Evolutionary conservation across 2,113 vertebrate genomes (phyloP).

Genomic region (Petaurus breviceps): DNA sequence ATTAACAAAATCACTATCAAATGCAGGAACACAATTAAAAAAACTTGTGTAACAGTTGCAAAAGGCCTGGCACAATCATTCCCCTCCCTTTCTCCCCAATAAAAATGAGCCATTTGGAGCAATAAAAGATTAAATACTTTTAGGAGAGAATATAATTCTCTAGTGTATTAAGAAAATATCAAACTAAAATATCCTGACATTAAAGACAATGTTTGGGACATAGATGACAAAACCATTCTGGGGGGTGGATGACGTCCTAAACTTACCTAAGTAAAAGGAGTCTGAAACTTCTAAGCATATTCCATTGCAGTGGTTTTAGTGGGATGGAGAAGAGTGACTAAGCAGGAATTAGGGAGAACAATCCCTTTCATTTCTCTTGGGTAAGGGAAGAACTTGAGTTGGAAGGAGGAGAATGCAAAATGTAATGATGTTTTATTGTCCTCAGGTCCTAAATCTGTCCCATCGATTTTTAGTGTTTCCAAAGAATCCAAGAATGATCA

Average conservation of each 20-base stretch:
- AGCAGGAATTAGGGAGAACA: not conserved
- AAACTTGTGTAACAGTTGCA: conserved; percentile 59
- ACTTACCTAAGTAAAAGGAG: not conserved
- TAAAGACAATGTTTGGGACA: not conserved
- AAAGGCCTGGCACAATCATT: conserved; percentile 48
- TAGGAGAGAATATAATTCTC: conserved; percentile 25
- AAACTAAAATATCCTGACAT: not conserved
- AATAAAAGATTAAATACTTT: conserved; percentile 57
- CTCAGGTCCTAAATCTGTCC: not conserved
- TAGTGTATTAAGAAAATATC: not conserved
- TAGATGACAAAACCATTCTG: not conserved
- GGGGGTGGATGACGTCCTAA: not conserved
- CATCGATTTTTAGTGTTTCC: conserved; percentile 1
- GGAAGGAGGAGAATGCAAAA: not conserved
- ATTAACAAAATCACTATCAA: conserved; percentile 76
- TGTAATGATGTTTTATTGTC: not conserved
- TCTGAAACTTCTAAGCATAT: conserved; percentile 8
- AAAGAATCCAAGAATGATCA: not conserved
- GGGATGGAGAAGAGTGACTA: not conserved
- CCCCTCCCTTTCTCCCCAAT: not conserved
- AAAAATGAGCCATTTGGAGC: conserved; percentile 5
- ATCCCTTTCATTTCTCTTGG: not conserved
- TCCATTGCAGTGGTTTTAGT: not conserved
- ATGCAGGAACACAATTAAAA: conserved; percentile 68
- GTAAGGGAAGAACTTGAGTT: not conserved